These are phyloP conservation scores for Sialia sialis DNA, from an alignment of 2,113 vertebrate genomes.

Conservation along the genomic window DNA sequence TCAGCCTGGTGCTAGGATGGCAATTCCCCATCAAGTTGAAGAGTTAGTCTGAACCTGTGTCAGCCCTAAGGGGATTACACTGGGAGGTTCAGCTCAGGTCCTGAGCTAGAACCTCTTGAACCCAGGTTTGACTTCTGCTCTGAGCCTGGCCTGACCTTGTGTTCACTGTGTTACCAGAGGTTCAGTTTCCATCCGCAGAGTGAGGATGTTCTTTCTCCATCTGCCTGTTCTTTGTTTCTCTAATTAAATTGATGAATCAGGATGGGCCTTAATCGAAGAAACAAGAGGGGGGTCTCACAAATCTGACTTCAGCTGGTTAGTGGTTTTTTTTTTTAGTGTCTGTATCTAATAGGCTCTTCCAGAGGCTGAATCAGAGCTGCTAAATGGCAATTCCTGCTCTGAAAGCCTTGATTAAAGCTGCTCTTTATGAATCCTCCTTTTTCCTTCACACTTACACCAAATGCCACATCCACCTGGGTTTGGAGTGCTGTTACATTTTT, in stretches of 20 bases:
- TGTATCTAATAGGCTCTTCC: not conserved
- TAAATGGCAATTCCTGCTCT: not conserved
- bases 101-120: not conserved
- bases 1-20: not conserved
- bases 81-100: not conserved
- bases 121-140: not conserved
- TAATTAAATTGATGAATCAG: not conserved
- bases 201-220: not conserved
- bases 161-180: not conserved
- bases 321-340: not conserved
- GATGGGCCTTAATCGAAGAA: not conserved
- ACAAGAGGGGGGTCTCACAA: not conserved
- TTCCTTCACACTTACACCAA: not conserved
- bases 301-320: not conserved
- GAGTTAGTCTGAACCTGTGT: not conserved
- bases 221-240: not conserved
- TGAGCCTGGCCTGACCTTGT: not conserved
- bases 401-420: not conserved
- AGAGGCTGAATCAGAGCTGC: not conserved
- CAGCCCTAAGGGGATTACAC: not conserved
- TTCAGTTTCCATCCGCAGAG: not conserved
- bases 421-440: not conserved
- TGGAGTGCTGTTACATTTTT: not conserved
- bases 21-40: rapidly evolving
- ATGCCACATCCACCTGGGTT: not conserved